Percentiles rank a stretch among this genome's conserved stretches.
phyloP scores from a whole-genome alignment of 2,888 invertebrate genomes.

The Spodoptera exigua region DNA sequence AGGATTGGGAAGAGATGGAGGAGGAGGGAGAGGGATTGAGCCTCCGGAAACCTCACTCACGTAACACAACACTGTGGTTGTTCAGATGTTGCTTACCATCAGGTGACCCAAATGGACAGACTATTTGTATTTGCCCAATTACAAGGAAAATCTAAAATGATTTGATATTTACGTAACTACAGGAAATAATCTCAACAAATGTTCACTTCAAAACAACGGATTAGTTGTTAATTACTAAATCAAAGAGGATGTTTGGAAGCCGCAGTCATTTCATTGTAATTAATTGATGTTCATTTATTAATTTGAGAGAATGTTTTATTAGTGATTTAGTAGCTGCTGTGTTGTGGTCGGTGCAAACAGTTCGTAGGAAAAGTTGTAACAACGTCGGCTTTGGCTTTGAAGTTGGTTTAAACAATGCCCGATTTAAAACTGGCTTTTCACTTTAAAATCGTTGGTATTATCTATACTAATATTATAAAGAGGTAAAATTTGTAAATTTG shows the following conservation, averaged over 20 bases:
- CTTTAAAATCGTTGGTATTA: conserved; percentile 12
- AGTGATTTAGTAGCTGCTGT: conserved; percentile 44
- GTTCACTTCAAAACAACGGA: too few relatives aligned
- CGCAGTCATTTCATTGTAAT: conserved; percentile 43
- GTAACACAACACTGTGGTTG: too few relatives aligned
- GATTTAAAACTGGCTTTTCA: conserved; percentile 8
- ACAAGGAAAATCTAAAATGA: too few relatives aligned
- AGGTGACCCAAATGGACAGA: too few relatives aligned
- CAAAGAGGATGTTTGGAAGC: background rate
- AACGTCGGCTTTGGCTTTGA: conserved; percentile 45
- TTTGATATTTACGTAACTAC: too few relatives aligned
- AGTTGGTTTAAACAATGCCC: conserved; percentile 44
- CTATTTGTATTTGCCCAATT: too few relatives aligned
- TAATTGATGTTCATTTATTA: conserved; percentile 56
- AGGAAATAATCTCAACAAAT: background rate
- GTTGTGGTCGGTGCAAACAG: conserved; percentile 45
- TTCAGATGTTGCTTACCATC: too few relatives aligned
- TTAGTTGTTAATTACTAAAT: too few relatives aligned
- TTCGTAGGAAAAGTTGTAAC: conserved; percentile 34
- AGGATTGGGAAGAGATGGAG: too few relatives aligned
- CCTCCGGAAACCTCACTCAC: too few relatives aligned
- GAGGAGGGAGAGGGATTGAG: too few relatives aligned
- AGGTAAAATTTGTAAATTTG: too few relatives aligned
- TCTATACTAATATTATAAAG: conserved; percentile 4
- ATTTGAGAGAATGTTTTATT: conserved; percentile 44